These are phyloP conservation scores for Volucella inanis DNA, from an alignment of 2,888 invertebrate species.

Conservation along the genomic window DNA sequence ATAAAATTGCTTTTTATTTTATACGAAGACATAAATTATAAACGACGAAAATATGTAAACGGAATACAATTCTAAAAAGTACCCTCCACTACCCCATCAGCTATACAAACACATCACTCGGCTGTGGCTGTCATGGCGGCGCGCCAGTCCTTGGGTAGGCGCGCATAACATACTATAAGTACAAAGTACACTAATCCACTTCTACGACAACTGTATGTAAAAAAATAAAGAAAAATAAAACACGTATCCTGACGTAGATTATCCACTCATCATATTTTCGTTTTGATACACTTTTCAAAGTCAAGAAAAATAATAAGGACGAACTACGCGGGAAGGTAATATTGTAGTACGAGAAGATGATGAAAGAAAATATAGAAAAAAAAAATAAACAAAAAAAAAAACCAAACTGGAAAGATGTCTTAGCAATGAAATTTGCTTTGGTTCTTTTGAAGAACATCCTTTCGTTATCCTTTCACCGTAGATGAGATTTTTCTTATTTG, in stretches of 20 bases:
- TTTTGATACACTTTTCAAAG: conserved; percentile 20
- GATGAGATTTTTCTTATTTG: background rate
- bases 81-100: too few relatives aligned
- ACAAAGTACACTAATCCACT: conserved; percentile 55
- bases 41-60: conserved; percentile 65
- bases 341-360: too few relatives aligned
- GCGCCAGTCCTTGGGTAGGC: background rate
- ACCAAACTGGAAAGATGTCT: background rate
- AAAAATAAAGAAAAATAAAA: background rate
- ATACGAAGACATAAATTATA: conserved; percentile 71
- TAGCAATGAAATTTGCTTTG: conserved; percentile 45
- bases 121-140: conserved; percentile 43
- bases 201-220: conserved; percentile 1
- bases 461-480: conserved; percentile 48
- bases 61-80: conserved; percentile 50
- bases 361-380: too few relatives aligned
- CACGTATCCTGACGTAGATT: conserved; percentile 42
- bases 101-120: conserved; percentile 43
- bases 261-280: conserved; percentile 38
- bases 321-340: too few relatives aligned
- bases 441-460: conserved; percentile 31
- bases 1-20: conserved; percentile 74
- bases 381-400: background rate
- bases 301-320: background rate
- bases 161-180: background rate